Percentiles rank a stretch among this genome's conserved stretches.
Conservation (phyloP, 2,113 vertebrate species). For the Piaya cayana region DNA sequence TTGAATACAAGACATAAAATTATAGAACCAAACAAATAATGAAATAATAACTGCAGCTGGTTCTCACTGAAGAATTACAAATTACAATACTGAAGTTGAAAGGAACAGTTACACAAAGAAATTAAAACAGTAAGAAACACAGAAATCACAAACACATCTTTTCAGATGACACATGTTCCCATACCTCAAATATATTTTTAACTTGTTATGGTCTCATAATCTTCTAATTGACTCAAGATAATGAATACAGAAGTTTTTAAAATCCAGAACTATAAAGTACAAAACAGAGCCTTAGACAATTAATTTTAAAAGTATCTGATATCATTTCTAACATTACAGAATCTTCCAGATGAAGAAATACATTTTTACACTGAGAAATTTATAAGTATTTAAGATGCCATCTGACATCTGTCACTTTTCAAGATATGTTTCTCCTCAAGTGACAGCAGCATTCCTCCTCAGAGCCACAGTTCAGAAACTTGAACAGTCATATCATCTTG, state of each 20-base stretch:
- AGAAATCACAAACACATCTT: not conserved
- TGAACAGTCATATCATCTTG: not conserved
- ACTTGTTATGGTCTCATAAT: not conserved
- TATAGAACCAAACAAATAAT: not conserved
- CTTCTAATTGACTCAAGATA: not conserved
- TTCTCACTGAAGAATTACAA: not conserved
- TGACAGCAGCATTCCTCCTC: not conserved
- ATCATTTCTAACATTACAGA: not conserved
- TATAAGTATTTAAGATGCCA: conserved; percentile 12
- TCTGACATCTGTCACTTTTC: conserved; percentile 2
- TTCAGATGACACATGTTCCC: not conserved
- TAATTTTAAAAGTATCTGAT: not conserved
- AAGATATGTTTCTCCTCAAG: not conserved
- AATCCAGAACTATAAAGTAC: not conserved
- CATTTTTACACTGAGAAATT: not conserved
- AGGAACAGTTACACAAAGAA: not conserved
- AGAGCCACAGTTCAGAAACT: conserved; percentile 23
- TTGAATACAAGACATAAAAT: not conserved
- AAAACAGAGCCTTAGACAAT: not conserved
- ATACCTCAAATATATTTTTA: not conserved
- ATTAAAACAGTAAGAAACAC: not conserved
- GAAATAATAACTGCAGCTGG: not conserved
- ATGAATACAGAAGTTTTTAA: not conserved
- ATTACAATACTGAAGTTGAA: not conserved
- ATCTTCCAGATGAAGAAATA: not conserved